Percentiles rank a stretch among this genome's conserved stretches.
phyloP scores from a whole-genome alignment of 2,888 invertebrate species.

The Calliopum simillimum region DNA sequence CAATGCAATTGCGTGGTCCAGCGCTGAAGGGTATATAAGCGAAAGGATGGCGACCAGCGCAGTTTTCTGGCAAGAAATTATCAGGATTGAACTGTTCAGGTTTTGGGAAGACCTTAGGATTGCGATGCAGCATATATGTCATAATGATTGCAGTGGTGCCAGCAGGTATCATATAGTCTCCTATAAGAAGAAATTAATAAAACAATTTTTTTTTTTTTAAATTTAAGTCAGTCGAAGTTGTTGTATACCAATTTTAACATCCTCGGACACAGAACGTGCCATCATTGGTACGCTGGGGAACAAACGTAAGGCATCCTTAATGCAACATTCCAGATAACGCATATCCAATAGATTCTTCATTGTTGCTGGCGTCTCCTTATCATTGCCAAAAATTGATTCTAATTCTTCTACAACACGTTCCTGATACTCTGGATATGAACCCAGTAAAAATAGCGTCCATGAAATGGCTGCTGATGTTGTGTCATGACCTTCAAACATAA shows the following conservation, averaged over 20 bases:
- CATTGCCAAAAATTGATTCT: constrained; percentile 67
- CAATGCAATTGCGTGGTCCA: constrained; percentile 73
- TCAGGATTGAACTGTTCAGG: constrained; percentile 79
- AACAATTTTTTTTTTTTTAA: background rate
- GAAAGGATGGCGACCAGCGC: constrained; percentile 72
- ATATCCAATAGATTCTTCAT: constrained; percentile 73
- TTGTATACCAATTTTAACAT: constrained; percentile 71
- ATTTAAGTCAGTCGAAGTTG: background rate
- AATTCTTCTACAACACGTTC: constrained; percentile 69
- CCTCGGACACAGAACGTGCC: constrained; percentile 71
- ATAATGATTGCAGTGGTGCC: constrained; percentile 72
- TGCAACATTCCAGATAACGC: constrained; percentile 77
- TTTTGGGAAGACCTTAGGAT: constrained; percentile 74
- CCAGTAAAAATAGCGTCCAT: constrained; percentile 66
- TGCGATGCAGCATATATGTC: constrained; percentile 76
- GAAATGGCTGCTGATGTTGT: constrained; percentile 68
- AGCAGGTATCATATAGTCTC: constrained; percentile 63
- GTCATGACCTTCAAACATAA: constrained; percentile 73
- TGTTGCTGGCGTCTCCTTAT: constrained; percentile 68
- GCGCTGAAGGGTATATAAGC: constrained; percentile 79
- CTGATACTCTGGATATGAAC: constrained; percentile 65
- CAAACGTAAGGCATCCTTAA: constrained; percentile 76
- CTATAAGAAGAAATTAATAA: constrained; percentile 45
- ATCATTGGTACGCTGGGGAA: constrained; percentile 78
- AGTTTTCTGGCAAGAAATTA: constrained; percentile 76